A percentile compares a stretch with the other conserved stretches of the same genome.
Evolutionary conservation across 2,797 vertebrate genomes (phyloP).

Genomic region (Xenopus petersii): DNA sequence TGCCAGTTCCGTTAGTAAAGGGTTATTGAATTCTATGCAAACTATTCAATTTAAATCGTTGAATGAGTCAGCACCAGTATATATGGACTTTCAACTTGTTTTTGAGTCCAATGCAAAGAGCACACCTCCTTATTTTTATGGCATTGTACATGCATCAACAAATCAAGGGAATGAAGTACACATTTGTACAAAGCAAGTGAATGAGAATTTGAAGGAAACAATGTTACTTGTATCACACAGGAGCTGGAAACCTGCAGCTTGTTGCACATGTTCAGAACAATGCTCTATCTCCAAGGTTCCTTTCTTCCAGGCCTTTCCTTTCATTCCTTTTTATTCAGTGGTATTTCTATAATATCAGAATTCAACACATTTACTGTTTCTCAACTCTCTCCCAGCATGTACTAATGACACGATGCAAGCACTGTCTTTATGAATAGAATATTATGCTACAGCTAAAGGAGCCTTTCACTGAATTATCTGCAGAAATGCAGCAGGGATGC

Average conservation of each 20-base stretch:
- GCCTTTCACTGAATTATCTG: constrained; percentile 21
- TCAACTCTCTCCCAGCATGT: constrained; percentile 8
- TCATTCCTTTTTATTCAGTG: constrained; percentile 1
- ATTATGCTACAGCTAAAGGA: not conserved
- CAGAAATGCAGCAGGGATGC: constrained; percentile 4
- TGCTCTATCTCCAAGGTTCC: constrained; percentile 1
- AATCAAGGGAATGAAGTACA: not conserved
- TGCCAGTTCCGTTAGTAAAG: no score
- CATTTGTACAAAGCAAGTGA: not conserved
- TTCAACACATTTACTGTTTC: not conserved
- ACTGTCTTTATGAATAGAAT: constrained; percentile 19
- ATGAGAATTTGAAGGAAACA: constrained; percentile 8
- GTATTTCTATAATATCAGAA: constrained; percentile 24
- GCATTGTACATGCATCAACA: not conserved
- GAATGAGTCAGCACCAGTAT: not conserved
- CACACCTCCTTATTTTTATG: not conserved
- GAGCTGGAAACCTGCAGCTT: not conserved
- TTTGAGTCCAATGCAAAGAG: not conserved
- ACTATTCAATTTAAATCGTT: not conserved
- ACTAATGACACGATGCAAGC: constrained; percentile 8
- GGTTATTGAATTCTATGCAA: no score
- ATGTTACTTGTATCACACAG: not conserved
- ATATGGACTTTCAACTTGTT: not conserved
- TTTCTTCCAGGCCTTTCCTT: constrained; percentile 3
- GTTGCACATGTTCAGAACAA: not conserved